Conservation (phyloP, 92 coral and sea anemone genomes). For the Porites rus region DNA sequence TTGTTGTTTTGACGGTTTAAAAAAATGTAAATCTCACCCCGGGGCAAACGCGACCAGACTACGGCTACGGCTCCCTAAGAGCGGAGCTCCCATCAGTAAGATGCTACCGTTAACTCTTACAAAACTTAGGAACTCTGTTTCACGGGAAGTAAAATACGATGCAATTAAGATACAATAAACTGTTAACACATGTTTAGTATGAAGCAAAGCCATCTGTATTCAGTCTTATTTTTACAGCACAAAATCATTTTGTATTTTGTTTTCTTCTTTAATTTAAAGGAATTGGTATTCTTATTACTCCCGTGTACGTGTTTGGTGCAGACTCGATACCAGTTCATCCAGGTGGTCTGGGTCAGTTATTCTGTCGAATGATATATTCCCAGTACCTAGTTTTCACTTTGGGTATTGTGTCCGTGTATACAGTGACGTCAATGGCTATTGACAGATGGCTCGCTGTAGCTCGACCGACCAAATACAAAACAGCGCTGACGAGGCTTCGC, state of each 20-base stretch:
- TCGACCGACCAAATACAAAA: conserved; percentile 82
- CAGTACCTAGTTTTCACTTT: conserved; percentile 90
- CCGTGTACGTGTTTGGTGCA: conserved; percentile 74
- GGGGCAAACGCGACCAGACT: too few relatives aligned
- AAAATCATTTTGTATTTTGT: neutral
- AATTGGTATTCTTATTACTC: conserved; percentile 77
- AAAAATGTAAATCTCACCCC: too few relatives aligned
- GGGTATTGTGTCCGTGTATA: conserved; percentile 93
- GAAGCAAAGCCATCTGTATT: too few relatives aligned
- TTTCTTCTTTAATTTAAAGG: conserved; percentile 55
- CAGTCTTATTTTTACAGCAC: neutral
- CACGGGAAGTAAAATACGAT: too few relatives aligned
- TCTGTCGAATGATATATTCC: conserved; percentile 84
- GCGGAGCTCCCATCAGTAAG: too few relatives aligned
- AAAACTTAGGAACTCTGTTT: too few relatives aligned
- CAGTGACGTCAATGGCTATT: conserved; percentile 83
- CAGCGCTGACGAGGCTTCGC: conserved; percentile 65
- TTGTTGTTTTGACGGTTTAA: too few relatives aligned
- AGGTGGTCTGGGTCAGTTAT: conserved; percentile 78
- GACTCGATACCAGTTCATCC: conserved; percentile 63
- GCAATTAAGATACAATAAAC: too few relatives aligned
- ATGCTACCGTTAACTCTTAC: too few relatives aligned
- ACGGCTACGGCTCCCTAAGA: too few relatives aligned
- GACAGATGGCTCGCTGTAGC: conserved; percentile 94
- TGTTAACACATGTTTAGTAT: too few relatives aligned